Percentiles rank a stretch among this genome's conserved stretches.
These are phyloP conservation scores for Takifugu ocellatus DNA, from an alignment of 2,797 vertebrate species.

Conservation along the genomic window DNA sequence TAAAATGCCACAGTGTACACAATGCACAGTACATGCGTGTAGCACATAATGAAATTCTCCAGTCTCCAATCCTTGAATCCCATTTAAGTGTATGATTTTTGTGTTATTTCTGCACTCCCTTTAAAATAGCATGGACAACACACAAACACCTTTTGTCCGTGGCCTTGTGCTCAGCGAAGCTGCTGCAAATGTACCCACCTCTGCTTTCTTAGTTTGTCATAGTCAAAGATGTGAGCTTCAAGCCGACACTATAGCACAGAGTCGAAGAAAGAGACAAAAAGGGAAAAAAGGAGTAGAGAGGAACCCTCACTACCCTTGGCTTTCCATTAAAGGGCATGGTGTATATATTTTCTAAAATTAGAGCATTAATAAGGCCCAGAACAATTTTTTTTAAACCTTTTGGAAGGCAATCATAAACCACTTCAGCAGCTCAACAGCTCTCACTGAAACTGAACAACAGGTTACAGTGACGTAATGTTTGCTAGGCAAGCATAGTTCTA, in stretches of 20 bases:
- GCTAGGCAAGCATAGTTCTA: slow-evolving; percentile 3
- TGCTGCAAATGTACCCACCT: slow-evolving; percentile 68
- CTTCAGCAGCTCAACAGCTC: slow-evolving; percentile 22
- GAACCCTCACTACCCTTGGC: slow-evolving; percentile 22
- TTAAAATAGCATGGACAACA: slow-evolving; percentile 17
- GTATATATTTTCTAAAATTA: slow-evolving; percentile 45
- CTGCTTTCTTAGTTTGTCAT: slow-evolving; percentile 54
- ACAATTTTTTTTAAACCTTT: slow-evolving; percentile 21
- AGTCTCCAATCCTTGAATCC: slow-evolving; percentile 22
- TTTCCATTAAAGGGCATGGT: slow-evolving; percentile 31
- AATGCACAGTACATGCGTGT: slow-evolving; percentile 16
- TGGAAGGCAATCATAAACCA: slow-evolving; percentile 29
- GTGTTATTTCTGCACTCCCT: slow-evolving; percentile 12
- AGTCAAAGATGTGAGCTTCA: slow-evolving; percentile 55
- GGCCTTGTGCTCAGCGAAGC: slow-evolving; percentile 58
- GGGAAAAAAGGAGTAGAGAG: neutral
- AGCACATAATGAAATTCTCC: slow-evolving; percentile 17
- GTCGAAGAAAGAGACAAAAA: slow-evolving; percentile 1
- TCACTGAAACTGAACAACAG: slow-evolving; percentile 9
- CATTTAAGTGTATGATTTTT: slow-evolving; percentile 37
- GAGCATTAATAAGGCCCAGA: slow-evolving; percentile 29
- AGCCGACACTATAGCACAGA: slow-evolving; percentile 56
- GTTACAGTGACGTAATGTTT: neutral
- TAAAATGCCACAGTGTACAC: neutral
- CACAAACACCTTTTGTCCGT: slow-evolving; percentile 61